Percentiles rank a stretch among this genome's conserved stretches.
Evolutionary conservation across 2,888 invertebrate species (phyloP).

Genomic region (Hypolimnas misippus): DNA sequence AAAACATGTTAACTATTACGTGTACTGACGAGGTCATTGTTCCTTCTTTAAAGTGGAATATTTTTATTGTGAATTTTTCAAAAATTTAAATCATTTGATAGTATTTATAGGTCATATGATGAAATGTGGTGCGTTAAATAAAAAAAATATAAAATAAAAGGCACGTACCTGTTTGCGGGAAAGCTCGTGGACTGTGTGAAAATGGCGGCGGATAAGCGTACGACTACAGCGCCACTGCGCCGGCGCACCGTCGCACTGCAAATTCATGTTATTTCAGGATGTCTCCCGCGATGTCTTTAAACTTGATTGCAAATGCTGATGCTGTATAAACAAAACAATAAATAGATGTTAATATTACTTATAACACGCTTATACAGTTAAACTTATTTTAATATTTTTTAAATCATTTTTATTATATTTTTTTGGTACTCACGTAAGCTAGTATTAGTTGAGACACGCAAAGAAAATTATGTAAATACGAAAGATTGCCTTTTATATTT

Average conservation of each 20-base stretch:
- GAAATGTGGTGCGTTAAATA: conserved; percentile 12
- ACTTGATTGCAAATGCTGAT: conserved; percentile 41
- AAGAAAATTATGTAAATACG: too few relatives aligned
- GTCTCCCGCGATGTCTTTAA: conserved; percentile 81
- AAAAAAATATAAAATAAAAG: conserved; percentile 34
- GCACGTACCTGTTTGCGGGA: conserved; percentile 79
- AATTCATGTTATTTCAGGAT: conserved; percentile 83
- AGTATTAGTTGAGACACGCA: too few relatives aligned
- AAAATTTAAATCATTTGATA: neutral
- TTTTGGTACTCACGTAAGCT: too few relatives aligned
- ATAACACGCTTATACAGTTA: too few relatives aligned
- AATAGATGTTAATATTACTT: neutral
- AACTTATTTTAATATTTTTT: too few relatives aligned
- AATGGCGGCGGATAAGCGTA: conserved; percentile 78
- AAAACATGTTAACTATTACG: conserved; percentile 82
- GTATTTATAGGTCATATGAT: neutral
- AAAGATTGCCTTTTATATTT: too few relatives aligned
- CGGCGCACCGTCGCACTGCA: conserved; percentile 62
- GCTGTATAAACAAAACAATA: conserved; percentile 23
- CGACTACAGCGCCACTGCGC: conserved; percentile 77
- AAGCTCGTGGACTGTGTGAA: conserved; percentile 79
- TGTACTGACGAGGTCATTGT: conserved; percentile 63
- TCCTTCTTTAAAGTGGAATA: conserved; percentile 30
- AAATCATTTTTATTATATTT: too few relatives aligned
- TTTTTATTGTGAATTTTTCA: neutral